Evolutionary conservation across 2,797 vertebrate species (phyloP).

Genomic region (Typhlichthys eigenmanni): DNA sequence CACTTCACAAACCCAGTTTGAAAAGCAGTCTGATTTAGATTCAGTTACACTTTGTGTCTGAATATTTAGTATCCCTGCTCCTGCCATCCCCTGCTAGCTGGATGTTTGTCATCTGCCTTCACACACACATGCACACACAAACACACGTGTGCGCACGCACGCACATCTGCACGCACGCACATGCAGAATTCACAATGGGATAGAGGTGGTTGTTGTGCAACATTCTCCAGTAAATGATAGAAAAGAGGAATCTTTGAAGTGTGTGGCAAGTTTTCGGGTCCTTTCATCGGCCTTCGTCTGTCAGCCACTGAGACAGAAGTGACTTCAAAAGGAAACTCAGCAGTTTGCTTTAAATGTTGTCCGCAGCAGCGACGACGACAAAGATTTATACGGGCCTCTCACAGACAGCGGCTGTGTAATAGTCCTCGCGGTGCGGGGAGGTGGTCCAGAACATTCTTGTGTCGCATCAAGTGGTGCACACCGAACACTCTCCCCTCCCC

Average conservation of each 20-base stretch:
- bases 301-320: conserved; percentile 61
- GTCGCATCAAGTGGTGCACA: conserved; percentile 34
- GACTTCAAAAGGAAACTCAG: conserved; percentile 60
- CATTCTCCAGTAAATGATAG: conserved; percentile 63
- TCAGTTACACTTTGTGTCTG: conserved; percentile 54
- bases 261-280: conserved; percentile 52
- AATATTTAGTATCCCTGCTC: conserved; percentile 57
- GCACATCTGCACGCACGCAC: too few species aligned
- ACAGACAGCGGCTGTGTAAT: conserved; percentile 48
- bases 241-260: conserved; percentile 64
- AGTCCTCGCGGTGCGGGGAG: conserved; percentile 40
- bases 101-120: conserved; percentile 55
- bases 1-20: conserved; percentile 47
- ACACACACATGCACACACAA: neutral
- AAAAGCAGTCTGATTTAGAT: conserved; percentile 56
- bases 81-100: conserved; percentile 44
- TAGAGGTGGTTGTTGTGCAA: conserved; percentile 42
- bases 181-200: too few species aligned
- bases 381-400: conserved; percentile 50
- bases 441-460: conserved; percentile 48
- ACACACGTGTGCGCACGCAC: neutral
- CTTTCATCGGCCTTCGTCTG: conserved; percentile 66
- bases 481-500: conserved; percentile 29
- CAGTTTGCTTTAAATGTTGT: conserved; percentile 38
- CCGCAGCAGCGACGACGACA: conserved; percentile 24